phyloP scores from a whole-genome alignment of 2,888 invertebrate species.

The Drosophila koepferae region DNA sequence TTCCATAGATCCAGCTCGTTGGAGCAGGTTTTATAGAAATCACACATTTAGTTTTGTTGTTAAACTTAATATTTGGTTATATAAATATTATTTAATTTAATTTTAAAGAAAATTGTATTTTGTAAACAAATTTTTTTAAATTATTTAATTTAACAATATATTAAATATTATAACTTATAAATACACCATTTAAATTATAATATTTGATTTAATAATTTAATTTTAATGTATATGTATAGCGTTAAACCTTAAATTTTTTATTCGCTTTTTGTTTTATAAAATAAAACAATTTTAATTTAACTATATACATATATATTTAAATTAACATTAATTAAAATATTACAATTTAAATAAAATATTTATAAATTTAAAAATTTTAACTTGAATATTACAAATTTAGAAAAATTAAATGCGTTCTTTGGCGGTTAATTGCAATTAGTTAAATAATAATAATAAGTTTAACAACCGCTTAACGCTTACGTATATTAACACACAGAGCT shows the following conservation, averaged over 20 bases:
- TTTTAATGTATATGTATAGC: too few species aligned
- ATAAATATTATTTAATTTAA: background rate
- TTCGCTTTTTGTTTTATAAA: background rate
- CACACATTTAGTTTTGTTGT: background rate
- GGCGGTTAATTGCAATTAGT: conserved; percentile 1
- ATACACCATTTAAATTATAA: background rate
- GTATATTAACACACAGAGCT: conserved; percentile 2
- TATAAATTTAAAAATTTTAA: background rate
- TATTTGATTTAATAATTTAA: background rate
- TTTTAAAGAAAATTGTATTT: background rate
- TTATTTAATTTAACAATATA: background rate
- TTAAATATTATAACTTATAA: background rate
- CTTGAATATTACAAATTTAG: background rate
- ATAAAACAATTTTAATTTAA: background rate
- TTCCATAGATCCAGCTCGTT: background rate
- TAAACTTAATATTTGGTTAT: background rate
- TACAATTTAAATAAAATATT: background rate
- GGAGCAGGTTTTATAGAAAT: background rate
- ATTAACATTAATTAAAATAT: background rate
- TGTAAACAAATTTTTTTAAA: background rate
- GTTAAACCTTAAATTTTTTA: too few species aligned
- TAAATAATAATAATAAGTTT: background rate
- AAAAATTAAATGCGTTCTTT: background rate
- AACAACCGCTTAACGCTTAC: conserved; percentile 24
- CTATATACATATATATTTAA: background rate